Conservation (phyloP, 2,797 vertebrate genomes). For the Urophycis tenuis region DNA sequence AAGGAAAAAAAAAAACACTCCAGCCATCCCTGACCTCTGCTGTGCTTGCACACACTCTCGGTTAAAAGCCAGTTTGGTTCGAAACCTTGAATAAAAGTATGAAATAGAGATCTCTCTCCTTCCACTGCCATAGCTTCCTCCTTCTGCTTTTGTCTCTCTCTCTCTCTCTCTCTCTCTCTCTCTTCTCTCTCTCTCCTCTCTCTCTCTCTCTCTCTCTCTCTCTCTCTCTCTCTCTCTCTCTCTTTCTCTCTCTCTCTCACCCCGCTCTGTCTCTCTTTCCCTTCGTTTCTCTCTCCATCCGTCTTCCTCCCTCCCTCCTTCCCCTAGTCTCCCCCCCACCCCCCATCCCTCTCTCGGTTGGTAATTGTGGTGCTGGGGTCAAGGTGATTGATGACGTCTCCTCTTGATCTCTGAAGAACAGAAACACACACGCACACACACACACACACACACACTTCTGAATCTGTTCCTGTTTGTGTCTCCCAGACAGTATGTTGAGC, state of each 20-base stretch:
- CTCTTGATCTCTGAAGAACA: slow-evolving; percentile 19
- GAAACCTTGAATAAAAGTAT: slow-evolving; percentile 21
- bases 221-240: neutral
- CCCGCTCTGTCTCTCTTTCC: neutral
- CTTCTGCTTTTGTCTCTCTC: neutral
- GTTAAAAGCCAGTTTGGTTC: slow-evolving; percentile 13
- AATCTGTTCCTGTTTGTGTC: neutral
- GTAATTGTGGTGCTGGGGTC: slow-evolving; percentile 23
- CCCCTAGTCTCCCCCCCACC: neutral
- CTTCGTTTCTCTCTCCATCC: neutral
- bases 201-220: slow-evolving; percentile 7
- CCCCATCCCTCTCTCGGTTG: slow-evolving; percentile 16
- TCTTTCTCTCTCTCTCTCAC: slow-evolving; percentile 6
- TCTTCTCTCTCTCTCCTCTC: neutral
- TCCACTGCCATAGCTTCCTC: neutral
- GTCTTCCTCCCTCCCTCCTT: too few species aligned
- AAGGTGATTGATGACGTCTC: slow-evolving; percentile 27
- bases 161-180: neutral
- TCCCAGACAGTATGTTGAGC: neutral
- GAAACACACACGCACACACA: neutral
- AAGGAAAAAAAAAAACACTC: neutral
- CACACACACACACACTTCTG: neutral
- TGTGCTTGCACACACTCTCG: slow-evolving; percentile 7
- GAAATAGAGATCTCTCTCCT: slow-evolving; percentile 3
- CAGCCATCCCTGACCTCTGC: slow-evolving; percentile 8